phyloP scores from a whole-genome alignment of 1,140 invertebrate species.

The Papilio glaucus region DNA sequence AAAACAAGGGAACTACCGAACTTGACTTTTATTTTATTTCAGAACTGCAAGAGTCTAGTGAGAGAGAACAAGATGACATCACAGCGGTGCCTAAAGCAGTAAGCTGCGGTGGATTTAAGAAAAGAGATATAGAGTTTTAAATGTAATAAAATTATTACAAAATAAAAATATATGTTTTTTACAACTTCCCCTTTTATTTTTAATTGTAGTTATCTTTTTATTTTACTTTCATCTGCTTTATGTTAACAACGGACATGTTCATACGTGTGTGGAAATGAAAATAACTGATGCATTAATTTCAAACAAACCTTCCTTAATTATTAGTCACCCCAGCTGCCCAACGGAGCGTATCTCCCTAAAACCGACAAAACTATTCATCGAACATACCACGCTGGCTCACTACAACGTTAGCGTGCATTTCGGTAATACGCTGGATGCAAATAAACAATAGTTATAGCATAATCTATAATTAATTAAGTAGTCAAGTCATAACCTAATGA shows the following conservation, averaged over 20 bases:
- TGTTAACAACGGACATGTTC: conserved; percentile 6
- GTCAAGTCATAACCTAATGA: conserved; percentile 51
- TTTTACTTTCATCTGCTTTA: conserved; percentile 2
- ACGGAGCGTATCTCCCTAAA: conserved; percentile 82
- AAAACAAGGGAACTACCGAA: too few relatives aligned
- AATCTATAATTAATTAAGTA: not conserved
- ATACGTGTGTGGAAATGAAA: conserved; percentile 50
- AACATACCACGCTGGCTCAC: conserved; percentile 60
- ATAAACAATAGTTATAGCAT: conserved; percentile 10
- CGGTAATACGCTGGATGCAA: conserved; percentile 43
- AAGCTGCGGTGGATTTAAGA: conserved; percentile 77
- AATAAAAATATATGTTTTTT: conserved; percentile 28
- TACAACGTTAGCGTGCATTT: conserved; percentile 48
- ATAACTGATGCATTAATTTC: conserved; percentile 77
- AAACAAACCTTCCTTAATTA: conserved; percentile 80
- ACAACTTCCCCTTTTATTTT: not conserved
- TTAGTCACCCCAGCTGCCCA: conserved; percentile 83
- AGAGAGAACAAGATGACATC: conserved; percentile 88
- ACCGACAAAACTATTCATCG: conserved; percentile 78
- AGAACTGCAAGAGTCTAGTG: conserved; percentile 87
- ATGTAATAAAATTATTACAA: conserved; percentile 43
- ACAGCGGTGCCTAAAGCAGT: conserved; percentile 60
- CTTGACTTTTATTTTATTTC: conserved; percentile 48
- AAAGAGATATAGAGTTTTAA: conserved; percentile 85
- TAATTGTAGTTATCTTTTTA: too few relatives aligned